Conservation (phyloP, 2,797 vertebrate species). For the Ctenopoma kingsleyae region DNA sequence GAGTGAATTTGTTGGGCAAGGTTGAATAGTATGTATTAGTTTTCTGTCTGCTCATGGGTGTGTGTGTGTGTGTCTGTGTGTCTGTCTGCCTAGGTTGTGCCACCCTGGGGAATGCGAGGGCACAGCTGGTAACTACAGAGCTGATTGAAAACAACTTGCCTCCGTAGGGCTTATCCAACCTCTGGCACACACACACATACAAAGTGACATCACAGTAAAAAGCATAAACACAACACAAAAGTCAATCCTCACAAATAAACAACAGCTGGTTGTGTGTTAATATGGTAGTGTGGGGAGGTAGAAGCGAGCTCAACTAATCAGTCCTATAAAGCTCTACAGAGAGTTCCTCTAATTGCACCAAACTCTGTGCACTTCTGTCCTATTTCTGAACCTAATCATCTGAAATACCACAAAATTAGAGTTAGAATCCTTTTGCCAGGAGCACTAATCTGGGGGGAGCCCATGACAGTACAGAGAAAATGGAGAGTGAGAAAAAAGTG, state of each 20-base stretch:
- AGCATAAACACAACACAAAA: conserved; percentile 69
- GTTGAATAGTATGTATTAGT: conserved; percentile 66
- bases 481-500: conserved; percentile 59
- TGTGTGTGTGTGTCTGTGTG: conserved; percentile 31
- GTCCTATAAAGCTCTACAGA: conserved; percentile 70
- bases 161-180: conserved; percentile 78
- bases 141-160: conserved; percentile 86
- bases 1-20: conserved; percentile 62
- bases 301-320: conserved; percentile 74
- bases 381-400: conserved; percentile 81
- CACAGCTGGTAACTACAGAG: conserved; percentile 86
- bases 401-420: conserved; percentile 82
- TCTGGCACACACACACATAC: conserved; percentile 59
- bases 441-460: conserved; percentile 75
- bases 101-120: conserved; percentile 77
- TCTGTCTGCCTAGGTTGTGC: conserved; percentile 62
- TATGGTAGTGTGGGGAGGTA: conserved; percentile 58
- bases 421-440: conserved; percentile 76
- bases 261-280: conserved; percentile 79
- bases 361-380: conserved; percentile 77
- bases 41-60: conserved; percentile 42
- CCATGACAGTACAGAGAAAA: conserved; percentile 68
- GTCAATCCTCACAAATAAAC: conserved; percentile 74
- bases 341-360: conserved; percentile 76
- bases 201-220: conserved; percentile 67